Conservation (phyloP, 1,140 invertebrate genomes). For the Dreissena rostriformis region DNA sequence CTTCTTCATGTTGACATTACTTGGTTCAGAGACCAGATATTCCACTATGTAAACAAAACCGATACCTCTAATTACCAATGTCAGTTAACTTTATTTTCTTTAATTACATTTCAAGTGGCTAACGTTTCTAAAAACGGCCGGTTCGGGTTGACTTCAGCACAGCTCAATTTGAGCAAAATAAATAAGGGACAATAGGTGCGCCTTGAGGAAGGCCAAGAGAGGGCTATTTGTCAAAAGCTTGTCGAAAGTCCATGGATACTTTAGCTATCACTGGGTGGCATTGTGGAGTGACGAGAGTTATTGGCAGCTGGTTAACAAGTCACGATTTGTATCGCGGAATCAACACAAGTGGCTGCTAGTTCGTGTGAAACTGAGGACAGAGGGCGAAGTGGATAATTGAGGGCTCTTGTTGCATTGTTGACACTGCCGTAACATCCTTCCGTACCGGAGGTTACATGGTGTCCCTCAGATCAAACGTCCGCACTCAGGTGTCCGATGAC, state of each 20-base stretch:
- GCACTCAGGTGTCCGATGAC: too few relatives aligned
- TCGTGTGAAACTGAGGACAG: constrained; percentile 26
- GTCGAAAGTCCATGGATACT: too few relatives aligned
- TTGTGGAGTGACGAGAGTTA: neutral
- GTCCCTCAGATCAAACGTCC: too few relatives aligned
- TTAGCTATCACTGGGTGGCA: constrained; percentile 32
- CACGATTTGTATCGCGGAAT: neutral
- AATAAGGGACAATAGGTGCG: constrained; percentile 42
- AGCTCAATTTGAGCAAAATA: constrained; percentile 51
- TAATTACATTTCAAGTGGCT: constrained; percentile 55
- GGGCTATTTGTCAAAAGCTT: constrained; percentile 29
- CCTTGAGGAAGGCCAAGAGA: constrained; percentile 23
- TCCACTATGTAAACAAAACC: constrained; percentile 43
- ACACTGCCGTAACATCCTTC: neutral
- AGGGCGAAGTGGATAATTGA: neutral
- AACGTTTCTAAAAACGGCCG: constrained; percentile 48
- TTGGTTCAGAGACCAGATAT: constrained; percentile 22
- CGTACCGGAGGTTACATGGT: too few relatives aligned
- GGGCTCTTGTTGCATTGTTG: neutral
- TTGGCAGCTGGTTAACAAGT: constrained; percentile 42
- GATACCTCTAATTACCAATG: constrained; percentile 52
- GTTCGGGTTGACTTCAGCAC: constrained; percentile 43
- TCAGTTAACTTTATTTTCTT: constrained; percentile 57
- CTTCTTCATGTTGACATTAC: constrained; percentile 31
- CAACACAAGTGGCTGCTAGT: constrained; percentile 15